Base-by-base conservation (phyloP, 2,888 invertebrate species). In the Diloba caeruleocephala region DNA sequence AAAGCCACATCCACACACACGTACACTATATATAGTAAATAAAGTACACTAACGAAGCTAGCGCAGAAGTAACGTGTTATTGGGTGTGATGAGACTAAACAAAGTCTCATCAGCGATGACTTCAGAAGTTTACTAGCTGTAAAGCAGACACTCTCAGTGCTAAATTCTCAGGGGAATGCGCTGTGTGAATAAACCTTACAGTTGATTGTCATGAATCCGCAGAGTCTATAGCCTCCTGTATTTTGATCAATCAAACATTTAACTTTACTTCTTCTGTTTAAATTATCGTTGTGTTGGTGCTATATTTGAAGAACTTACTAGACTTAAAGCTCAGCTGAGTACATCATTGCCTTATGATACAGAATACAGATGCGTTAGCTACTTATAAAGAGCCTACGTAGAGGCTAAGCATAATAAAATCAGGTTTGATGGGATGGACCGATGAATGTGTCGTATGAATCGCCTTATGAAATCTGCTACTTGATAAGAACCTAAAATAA, bases 81-180 rank as follows among this genome's bases (percentile, higher is more conserved):
- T 13, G 19, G 17, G 9, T 8, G 36, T 29, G 15, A 39, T 46
- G 42, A 38, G 25, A 36, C 28, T 44, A 41, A 42, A 19, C 39
- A 21, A 51, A 48, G 29, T 10, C 44, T 32, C 46, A 41, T 29
- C 37, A 41, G 28, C 28, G 25, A 53, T 34, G 41, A 31, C 34
- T 51, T 38, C 48, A 61, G 51, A 62, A 50, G 49, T 48, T 66
- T 19, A 52, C 28, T 32, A 23, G 45, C 23, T 21, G 14, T 50
- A n/a, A 13, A 29, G 17, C 33, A 49, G 57, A 67, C 65, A 66
- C 62, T 46, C 46, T 37, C 29, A 37, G 26, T 36, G 38, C 60
- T 60, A 50, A 39, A 61, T 73, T 74, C 63, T 54, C 71, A 57
- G 49, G 54, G 46, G 66, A 71, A 59, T 59, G 66, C 57, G 61